A percentile compares a stretch with the other conserved stretches of the same genome.
phyloP scores from a whole-genome alignment of 1,140 invertebrate species.

The Portunus trituberculatus region DNA sequence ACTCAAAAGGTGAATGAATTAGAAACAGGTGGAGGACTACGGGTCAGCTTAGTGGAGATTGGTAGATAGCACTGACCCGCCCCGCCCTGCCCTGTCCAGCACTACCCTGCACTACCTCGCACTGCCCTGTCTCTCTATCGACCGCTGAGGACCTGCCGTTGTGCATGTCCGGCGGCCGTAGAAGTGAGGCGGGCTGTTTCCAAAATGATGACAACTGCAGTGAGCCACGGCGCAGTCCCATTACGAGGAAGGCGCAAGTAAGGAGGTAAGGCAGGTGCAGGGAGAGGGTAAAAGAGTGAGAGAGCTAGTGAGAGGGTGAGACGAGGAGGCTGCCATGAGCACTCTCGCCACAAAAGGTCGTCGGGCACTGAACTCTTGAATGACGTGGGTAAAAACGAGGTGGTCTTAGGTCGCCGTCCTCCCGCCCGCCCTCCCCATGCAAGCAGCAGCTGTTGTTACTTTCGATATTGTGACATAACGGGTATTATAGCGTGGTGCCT shows the following conservation, averaged over 20 bases:
- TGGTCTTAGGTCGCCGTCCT: neutral
- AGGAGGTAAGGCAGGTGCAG: too few species aligned
- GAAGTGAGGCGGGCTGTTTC: neutral
- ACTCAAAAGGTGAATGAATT: too few species aligned
- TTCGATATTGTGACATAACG: neutral
- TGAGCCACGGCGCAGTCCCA: neutral
- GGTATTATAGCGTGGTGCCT: too few species aligned
- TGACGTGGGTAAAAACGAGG: conserved; percentile 6
- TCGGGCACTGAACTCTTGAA: neutral
- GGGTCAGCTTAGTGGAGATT: too few species aligned
- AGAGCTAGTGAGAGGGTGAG: neutral
- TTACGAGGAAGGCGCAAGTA: neutral
- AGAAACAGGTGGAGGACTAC: too few species aligned
- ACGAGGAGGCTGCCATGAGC: neutral
- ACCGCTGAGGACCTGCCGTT: neutral
- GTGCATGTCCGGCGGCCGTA: neutral
- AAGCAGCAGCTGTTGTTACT: neutral
- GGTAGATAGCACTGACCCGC: too few species aligned
- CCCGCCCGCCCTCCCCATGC: neutral
- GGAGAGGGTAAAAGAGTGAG: too few species aligned
- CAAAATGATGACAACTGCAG: neutral
- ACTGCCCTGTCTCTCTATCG: neutral
- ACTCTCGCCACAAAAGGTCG: neutral
- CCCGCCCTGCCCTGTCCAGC: too few species aligned
- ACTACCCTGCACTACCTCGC: too few species aligned